A percentile compares a stretch with the other conserved stretches of the same genome.
These are phyloP conservation scores for Zoroaster sp. DNA, from an alignment of 53 echinoderm and acorn worm genomes.

Conservation along the genomic window DNA sequence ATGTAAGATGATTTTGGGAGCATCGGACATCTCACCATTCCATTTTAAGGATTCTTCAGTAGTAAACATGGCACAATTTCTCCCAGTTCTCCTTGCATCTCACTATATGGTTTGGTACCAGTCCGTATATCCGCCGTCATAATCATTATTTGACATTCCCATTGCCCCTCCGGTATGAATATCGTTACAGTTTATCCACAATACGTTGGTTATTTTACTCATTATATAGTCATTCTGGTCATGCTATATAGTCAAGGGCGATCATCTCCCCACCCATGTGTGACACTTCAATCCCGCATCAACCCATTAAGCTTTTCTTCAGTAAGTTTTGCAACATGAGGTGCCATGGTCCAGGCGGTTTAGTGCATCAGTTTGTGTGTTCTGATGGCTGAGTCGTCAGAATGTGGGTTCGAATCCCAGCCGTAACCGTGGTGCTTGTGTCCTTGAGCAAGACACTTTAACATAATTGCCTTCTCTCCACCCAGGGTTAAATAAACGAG, in stretches of 20 bases:
- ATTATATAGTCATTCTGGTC: neutral
- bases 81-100: neutral
- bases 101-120: neutral
- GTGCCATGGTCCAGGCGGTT: too few species aligned
- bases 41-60: neutral
- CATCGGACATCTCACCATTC: neutral
- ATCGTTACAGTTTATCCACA: neutral
- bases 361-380: too few species aligned
- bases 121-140: neutral
- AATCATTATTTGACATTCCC: neutral
- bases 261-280: neutral
- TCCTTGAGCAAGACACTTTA: too few species aligned
- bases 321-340: neutral
- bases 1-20: neutral
- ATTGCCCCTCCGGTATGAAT: neutral
- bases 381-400: too few species aligned
- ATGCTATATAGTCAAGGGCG: neutral
- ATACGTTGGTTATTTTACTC: neutral
- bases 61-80: neutral
- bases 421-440: too few species aligned
- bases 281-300: neutral
- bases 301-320: neutral
- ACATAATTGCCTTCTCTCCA: too few species aligned
- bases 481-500: too few species aligned
- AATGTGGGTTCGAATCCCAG: too few species aligned